These are phyloP conservation scores for Eolophus roseicapilla DNA, from an alignment of 2,113 vertebrate genomes.

Conservation along the genomic window DNA sequence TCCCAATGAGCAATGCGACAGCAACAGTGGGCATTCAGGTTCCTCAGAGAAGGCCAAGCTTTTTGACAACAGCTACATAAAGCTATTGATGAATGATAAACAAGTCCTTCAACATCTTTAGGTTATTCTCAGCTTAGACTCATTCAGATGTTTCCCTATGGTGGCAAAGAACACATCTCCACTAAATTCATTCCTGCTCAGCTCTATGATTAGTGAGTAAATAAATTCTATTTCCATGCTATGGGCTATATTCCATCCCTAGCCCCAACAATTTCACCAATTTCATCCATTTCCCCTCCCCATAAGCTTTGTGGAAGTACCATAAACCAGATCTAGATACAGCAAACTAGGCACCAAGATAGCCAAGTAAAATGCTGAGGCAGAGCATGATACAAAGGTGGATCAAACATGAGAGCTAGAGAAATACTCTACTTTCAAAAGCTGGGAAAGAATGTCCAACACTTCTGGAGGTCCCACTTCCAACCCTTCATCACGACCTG, in stretches of 20 bases:
- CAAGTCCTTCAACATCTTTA: neutral
- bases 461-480: constrained; percentile 93
- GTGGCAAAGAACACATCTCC: neutral
- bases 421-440: constrained; percentile 83
- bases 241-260: neutral
- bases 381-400: neutral
- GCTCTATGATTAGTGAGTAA: neutral
- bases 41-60: neutral
- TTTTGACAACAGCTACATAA: neutral
- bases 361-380: neutral
- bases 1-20: neutral
- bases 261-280: neutral
- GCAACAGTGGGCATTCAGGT: neutral
- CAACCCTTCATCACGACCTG: constrained; percentile 91
- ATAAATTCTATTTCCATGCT: neutral
- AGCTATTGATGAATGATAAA: too few relatives aligned
- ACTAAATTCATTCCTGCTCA: neutral
- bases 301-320: neutral
- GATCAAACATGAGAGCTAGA: neutral
- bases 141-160: neutral
- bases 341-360: neutral
- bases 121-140: neutral
- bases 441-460: constrained; percentile 89
- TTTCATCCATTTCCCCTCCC: neutral
- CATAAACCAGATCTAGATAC: neutral